Conservation (phyloP, 1,140 invertebrate genomes). For the Heliothis virescens region DNA sequence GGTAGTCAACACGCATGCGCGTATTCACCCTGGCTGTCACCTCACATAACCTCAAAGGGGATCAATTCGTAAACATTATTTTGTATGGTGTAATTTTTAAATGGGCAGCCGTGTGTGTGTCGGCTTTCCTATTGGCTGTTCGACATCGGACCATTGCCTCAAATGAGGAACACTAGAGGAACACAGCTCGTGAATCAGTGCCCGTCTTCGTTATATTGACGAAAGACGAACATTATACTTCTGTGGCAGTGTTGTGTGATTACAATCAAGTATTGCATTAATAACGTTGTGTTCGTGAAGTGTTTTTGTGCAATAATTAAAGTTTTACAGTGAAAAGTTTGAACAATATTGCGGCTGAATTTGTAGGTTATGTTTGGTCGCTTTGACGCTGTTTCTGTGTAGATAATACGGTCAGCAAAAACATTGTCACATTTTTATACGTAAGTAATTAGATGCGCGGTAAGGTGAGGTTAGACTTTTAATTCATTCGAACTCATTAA, state of each 20-base stretch:
- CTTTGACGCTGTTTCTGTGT: conserved; percentile 14
- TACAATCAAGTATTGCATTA: background rate
- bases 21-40: conserved; percentile 50
- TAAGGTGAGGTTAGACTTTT: too few species aligned
- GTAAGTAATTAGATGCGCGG: background rate
- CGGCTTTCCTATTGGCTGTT: conserved; percentile 48
- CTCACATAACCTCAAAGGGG: conserved; percentile 52
- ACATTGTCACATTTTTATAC: background rate
- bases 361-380: conserved; percentile 36
- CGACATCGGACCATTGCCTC: conserved; percentile 47
- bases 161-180: conserved; percentile 28
- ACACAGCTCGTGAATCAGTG: conserved; percentile 43
- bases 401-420: conserved; percentile 1
- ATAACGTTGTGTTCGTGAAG: background rate
- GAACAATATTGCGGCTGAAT: conserved; percentile 23
- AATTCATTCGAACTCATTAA: too few species aligned
- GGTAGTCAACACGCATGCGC: conserved; percentile 50
- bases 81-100: conserved; percentile 41
- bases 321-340: conserved; percentile 23
- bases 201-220: conserved; percentile 10
- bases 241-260: conserved; percentile 11
- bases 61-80: conserved; percentile 44
- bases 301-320: background rate
- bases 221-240: conserved; percentile 11
- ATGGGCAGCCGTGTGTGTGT: conserved; percentile 37